Evolutionary conservation across 2,797 vertebrate genomes (phyloP), one percentile per base, ranked within the genome.

Genomic region (Alca torda): DNA sequence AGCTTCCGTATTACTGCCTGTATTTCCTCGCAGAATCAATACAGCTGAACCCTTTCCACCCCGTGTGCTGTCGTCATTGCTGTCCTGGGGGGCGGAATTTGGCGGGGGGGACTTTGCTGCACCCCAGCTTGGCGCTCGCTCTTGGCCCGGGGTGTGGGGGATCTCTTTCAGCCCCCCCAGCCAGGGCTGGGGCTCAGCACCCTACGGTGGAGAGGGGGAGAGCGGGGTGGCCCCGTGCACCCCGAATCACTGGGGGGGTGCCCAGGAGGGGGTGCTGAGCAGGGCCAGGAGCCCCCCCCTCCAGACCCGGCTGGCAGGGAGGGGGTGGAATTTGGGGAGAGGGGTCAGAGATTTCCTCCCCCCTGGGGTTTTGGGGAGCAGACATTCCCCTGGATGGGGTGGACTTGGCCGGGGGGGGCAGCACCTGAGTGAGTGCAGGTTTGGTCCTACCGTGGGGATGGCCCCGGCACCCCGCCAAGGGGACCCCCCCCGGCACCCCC

Each of bases 1-100:
- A 86, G 87, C 94, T 95, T 96, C 93, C 95, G 81, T 97, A 95
- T 95, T 79, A 61, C 60, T 59, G 84, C 84, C 92, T 96, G 3
- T 93, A 81, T 50, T 60, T 89, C 68, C 81, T 56, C 81, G 89
- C 82, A 65, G 83, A 94, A 67, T 76, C 84, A 94, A 97, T 97
- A 97, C 89, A 97, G 87, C 72, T 25, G 5, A 87, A 70, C 24
- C 45, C 37, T 68, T 79, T 83, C 92, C 70, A 82, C 2, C 35
- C 78, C 8, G 90, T 63, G 37, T 92, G 74, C 84, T 94, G 70
- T 89, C 18, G 1, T 96, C 31, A 51, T 86, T 96, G 81, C 57
- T 33, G 21, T 19, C 51, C 16, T 5, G 46, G 4, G 26, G 16
- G 4, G 20, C 7, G 17, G 31, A 9, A 20, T 7, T 30, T 16